Percentiles rank a stretch among this genome's conserved stretches.
Evolutionary conservation across 2,888 invertebrate species (phyloP).

Genomic region (Atethmia centrago): DNA sequence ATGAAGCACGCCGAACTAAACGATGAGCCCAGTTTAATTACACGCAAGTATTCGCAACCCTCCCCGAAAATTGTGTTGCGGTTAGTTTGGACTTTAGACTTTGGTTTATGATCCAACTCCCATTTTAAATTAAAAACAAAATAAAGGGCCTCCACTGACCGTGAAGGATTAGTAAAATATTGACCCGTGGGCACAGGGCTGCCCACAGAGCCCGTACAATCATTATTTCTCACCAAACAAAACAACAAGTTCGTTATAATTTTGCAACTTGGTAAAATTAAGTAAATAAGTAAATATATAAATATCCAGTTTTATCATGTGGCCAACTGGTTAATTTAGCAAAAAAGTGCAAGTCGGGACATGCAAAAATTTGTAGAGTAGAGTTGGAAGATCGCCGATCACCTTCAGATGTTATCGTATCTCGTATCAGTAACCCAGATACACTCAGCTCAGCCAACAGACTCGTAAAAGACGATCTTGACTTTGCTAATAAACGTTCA

Average conservation of each 20-base stretch:
- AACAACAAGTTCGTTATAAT: slow-evolving; percentile 25
- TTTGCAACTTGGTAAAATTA: slow-evolving; percentile 9
- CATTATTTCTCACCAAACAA: slow-evolving; percentile 39
- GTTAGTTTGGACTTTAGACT: slow-evolving; percentile 55
- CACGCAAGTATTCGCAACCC: slow-evolving; percentile 58
- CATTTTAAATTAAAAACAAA: slow-evolving; percentile 54
- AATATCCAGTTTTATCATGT: slow-evolving; percentile 13
- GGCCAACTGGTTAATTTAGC: not conserved
- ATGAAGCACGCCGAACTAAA: slow-evolving; percentile 65
- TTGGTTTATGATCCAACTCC: slow-evolving; percentile 51
- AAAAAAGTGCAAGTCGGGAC: slow-evolving; percentile 13
- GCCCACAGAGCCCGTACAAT: slow-evolving; percentile 18
- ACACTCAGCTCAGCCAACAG: slow-evolving; percentile 40
- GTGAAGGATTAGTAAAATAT: slow-evolving; percentile 58
- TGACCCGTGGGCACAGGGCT: slow-evolving; percentile 12
- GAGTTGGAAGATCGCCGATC: slow-evolving; percentile 28
- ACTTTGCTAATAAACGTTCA: slow-evolving; percentile 69
- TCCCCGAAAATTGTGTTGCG: slow-evolving; percentile 71
- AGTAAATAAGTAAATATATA: slow-evolving; percentile 1
- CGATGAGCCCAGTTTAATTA: slow-evolving; percentile 70
- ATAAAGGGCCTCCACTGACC: slow-evolving; percentile 35
- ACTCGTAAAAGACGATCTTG: slow-evolving; percentile 63
- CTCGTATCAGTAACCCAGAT: slow-evolving; percentile 61
- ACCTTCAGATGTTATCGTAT: slow-evolving; percentile 58
- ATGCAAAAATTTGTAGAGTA: slow-evolving; percentile 18